phyloP scores from a whole-genome alignment of 2,797 vertebrate genomes.

The Schizothorax lantsangensis region DNA sequence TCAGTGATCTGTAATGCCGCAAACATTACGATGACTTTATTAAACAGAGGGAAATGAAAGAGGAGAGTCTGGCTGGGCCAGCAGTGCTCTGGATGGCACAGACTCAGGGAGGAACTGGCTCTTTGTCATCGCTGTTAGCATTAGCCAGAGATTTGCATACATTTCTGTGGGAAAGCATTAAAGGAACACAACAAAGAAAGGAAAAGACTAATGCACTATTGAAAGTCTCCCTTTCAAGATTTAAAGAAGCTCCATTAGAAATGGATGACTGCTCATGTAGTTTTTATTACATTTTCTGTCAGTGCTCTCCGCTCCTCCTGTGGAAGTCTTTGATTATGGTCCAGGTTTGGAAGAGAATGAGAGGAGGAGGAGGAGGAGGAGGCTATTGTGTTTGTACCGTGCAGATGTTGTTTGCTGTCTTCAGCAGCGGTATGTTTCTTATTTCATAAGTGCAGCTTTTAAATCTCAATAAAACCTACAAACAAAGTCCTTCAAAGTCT shows the following conservation, averaged over 20 bases:
- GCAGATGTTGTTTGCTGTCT: slow-evolving; percentile 59
- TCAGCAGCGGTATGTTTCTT: slow-evolving; percentile 10
- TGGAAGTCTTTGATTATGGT: slow-evolving; percentile 75
- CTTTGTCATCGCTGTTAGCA: slow-evolving; percentile 82
- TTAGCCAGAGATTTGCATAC: slow-evolving; percentile 85
- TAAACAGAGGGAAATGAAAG: slow-evolving; percentile 63
- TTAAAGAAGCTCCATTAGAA: slow-evolving; percentile 82
- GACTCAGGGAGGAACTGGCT: slow-evolving; percentile 72
- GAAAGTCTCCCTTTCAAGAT: slow-evolving; percentile 82
- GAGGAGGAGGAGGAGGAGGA: slow-evolving; percentile 20
- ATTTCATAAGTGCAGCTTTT: slow-evolving; percentile 1
- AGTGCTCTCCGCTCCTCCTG: slow-evolving; percentile 63
- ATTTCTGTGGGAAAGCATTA: slow-evolving; percentile 82
- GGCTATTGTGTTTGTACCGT: slow-evolving; percentile 54
- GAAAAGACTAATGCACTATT: slow-evolving; percentile 81
- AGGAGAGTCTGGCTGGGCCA: slow-evolving; percentile 70
- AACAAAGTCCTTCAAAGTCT: not conserved
- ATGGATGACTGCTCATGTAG: slow-evolving; percentile 80
- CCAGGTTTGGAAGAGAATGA: slow-evolving; percentile 68
- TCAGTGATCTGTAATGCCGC: slow-evolving; percentile 36
- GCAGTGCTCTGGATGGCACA: slow-evolving; percentile 67
- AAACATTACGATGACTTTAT: slow-evolving; percentile 71
- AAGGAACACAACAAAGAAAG: slow-evolving; percentile 75
- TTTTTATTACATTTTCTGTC: slow-evolving; percentile 75
- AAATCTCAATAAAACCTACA: slow-evolving; percentile 17